Percentiles rank a stretch among this genome's conserved stretches.
phyloP scores from a whole-genome alignment of 1,140 invertebrate species.

The Cotesia chilonis region DNA sequence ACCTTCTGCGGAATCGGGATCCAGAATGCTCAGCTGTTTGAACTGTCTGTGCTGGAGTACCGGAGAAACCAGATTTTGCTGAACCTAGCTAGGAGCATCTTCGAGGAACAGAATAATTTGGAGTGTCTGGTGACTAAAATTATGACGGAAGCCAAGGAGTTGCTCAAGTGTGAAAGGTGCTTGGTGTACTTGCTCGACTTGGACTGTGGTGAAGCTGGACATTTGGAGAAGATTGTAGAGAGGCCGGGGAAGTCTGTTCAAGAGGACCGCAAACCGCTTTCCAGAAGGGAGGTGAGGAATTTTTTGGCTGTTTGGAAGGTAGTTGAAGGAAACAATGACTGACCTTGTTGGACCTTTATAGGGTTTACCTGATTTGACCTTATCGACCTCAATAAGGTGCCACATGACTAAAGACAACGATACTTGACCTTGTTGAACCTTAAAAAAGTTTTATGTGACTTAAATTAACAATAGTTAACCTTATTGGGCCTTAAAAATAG shows the following conservation, averaged over 20 bases:
- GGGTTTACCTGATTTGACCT: too few relatives aligned
- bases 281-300: constrained; percentile 70
- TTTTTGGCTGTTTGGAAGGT: too few relatives aligned
- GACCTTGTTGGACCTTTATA: too few relatives aligned
- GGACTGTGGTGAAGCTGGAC: constrained; percentile 85
- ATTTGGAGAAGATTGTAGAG: constrained; percentile 83
- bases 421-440: too few relatives aligned
- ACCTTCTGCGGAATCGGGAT: constrained; percentile 97
- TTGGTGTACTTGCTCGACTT: constrained; percentile 89
- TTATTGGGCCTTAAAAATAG: too few relatives aligned
- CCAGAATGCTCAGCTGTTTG: constrained; percentile 96
- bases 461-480: too few relatives aligned
- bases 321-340: too few relatives aligned
- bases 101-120: constrained; percentile 82
- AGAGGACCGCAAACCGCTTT: constrained; percentile 70
- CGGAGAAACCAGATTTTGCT: constrained; percentile 84
- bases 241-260: constrained; percentile 71
- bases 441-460: too few relatives aligned
- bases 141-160: constrained; percentile 92
- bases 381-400: too few relatives aligned
- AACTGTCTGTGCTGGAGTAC: constrained; percentile 92
- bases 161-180: constrained; percentile 92
- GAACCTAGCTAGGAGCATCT: constrained; percentile 62
- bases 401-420: too few relatives aligned
- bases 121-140: constrained; percentile 95